These are phyloP conservation scores for Trochalopteron elliotii DNA, from an alignment of 2,113 vertebrate species.

Conservation along the genomic window DNA sequence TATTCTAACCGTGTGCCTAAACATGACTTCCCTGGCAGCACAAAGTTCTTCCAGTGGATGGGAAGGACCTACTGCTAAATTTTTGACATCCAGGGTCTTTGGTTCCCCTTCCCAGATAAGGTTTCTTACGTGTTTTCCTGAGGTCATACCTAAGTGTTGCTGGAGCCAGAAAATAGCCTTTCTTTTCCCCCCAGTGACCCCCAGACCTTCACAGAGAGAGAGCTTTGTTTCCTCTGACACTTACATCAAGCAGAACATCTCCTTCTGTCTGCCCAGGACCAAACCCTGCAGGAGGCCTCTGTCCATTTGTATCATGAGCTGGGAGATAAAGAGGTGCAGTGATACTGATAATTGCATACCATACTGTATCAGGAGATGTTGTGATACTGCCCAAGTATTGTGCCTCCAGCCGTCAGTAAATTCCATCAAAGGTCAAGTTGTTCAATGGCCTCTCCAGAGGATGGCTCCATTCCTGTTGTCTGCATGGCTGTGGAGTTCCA, in stretches of 20 bases:
- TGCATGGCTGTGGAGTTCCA: neutral
- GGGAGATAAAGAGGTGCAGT: neutral
- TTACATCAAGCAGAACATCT: neutral
- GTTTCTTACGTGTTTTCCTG: neutral
- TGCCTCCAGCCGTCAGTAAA: neutral
- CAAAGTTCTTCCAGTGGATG: neutral
- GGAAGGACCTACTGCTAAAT: neutral
- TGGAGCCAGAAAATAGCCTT: conserved; percentile 15
- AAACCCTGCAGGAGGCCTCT: neutral
- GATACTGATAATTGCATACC: conserved; percentile 1
- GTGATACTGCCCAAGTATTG: neutral
- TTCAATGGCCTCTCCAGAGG: neutral
- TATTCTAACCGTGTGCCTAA: neutral
- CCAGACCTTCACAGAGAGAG: neutral
- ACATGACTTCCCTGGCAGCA: neutral
- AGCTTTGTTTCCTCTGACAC: neutral
- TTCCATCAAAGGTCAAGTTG: conserved; percentile 7
- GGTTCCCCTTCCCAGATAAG: neutral
- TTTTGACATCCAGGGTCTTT: neutral
- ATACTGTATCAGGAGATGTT: neutral
- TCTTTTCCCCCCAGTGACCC: neutral
- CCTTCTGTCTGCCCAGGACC: neutral
- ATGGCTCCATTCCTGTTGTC: neutral
- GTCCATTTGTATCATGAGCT: neutral
- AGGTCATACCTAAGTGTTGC: neutral